Base-by-base conservation (phyloP, 2,888 invertebrate species). In the Drosophila koepferae region DNA sequence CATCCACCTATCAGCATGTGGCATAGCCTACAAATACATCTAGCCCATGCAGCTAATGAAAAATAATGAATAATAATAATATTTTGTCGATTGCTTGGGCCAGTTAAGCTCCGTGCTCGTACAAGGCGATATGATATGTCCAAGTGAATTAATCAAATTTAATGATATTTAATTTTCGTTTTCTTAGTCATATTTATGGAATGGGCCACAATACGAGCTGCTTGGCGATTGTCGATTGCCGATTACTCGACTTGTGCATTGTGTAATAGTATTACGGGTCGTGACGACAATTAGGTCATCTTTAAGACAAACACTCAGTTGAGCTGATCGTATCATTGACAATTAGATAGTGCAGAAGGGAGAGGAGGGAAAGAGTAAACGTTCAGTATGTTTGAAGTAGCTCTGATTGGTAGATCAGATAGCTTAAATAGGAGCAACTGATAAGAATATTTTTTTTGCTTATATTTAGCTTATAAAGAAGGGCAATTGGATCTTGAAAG, bases 161-260 rank as follows among this genome's bases (percentile, higher is more conserved):
- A 90, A 89, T 86, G 89, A 89, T 90, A 90, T 84, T 86, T 89
- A 89, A 83, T 86, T 89, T 77, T 77, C 66, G 71, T 55, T 70
- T 66, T 62, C 38, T 51, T 65, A 65, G 60, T 59, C 54, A 36
- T 74, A 69, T 54, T 74, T 71, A 1, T 38, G 41, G 70, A 49
- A 56, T 56, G 44, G 18, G 51, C 18, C 10, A 18, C n/a, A n/a
- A 9, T n/a, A 31, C n/a, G 31, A n/a, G 6, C 10, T 34, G 60
- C 44, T 34, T 18, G 43, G 40, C 43, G 59, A 51, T 70, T 59
- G 59, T 8, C 40, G 70, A 58, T 66, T 56, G 48, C 14, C 59
- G 67, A 59, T 63, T 59, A 63, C 40, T 68, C 55, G 66, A 63
- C 82, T 74, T 66, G 68, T 74, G 81, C 51, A 69, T 78, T 70